phyloP scores from a whole-genome alignment of 2,113 vertebrate species.

The Elachura formosa region DNA sequence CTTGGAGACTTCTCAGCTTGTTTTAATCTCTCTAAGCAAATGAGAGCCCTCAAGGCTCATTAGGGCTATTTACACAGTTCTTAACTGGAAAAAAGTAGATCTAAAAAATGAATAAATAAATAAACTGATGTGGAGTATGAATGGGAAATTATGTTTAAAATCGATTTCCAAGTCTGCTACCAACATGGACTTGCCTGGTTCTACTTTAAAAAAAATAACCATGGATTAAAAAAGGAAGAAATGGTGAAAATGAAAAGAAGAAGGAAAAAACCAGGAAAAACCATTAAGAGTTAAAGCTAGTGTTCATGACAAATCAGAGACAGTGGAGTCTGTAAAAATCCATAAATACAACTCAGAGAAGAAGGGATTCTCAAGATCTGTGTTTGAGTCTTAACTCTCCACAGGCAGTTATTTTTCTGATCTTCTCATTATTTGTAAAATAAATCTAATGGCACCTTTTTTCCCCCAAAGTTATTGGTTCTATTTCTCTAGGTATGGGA shows the following conservation, averaged over 20 bases:
- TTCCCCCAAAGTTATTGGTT: background rate
- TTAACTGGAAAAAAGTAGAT: slow-evolving; percentile 63
- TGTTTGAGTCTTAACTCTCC: background rate
- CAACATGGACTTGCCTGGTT: background rate
- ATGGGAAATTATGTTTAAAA: slow-evolving; percentile 49
- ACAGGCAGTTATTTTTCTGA: background rate
- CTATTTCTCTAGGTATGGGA: background rate
- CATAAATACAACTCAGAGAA: background rate
- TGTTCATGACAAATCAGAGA: background rate
- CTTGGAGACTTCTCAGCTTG: slow-evolving; percentile 45
- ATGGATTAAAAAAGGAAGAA: background rate
- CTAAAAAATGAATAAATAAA: slow-evolving; percentile 62
- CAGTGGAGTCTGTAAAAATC: background rate
- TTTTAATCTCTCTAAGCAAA: slow-evolving; percentile 65
- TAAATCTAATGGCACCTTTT: background rate
- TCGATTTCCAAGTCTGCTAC: background rate
- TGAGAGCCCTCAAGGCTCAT: slow-evolving; percentile 69
- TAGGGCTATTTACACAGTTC: slow-evolving; percentile 67
- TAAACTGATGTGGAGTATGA: slow-evolving; percentile 34
- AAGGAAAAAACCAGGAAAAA: background rate
- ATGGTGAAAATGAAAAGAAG: background rate
- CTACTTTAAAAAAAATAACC: background rate
- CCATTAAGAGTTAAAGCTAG: background rate
- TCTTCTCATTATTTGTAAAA: background rate
- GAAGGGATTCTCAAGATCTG: background rate